phyloP scores from a whole-genome alignment of 2,888 invertebrate genomes.

The Griposia aprilina region DNA sequence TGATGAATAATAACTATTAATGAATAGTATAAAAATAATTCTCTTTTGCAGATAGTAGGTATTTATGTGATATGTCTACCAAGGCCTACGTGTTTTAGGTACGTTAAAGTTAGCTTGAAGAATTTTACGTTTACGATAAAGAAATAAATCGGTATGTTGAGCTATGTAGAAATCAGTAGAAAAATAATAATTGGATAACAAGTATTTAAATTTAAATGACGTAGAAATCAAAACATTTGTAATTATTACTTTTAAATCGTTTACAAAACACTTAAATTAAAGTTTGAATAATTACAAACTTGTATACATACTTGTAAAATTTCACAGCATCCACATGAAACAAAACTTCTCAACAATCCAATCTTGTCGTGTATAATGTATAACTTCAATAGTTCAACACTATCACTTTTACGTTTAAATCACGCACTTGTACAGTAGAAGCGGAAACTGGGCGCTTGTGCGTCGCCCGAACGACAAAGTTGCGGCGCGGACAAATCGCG shows the following conservation, averaged over 20 bases:
- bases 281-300: not conserved
- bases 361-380: constrained; percentile 3
- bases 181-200: not conserved
- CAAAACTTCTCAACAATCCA: constrained; percentile 41
- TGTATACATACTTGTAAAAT: constrained; percentile 51
- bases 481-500: constrained; percentile 63
- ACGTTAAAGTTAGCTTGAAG: constrained; percentile 15
- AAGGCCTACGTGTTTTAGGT: not conserved
- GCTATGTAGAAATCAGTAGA: not conserved
- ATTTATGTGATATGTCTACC: not conserved
- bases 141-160: not conserved
- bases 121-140: constrained; percentile 16
- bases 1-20: no score
- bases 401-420: constrained; percentile 47
- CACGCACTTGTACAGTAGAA: constrained; percentile 45
- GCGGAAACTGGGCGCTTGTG: constrained; percentile 46
- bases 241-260: not conserved
- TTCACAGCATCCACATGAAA: constrained; percentile 45
- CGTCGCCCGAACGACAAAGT: constrained; percentile 57
- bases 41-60: not conserved
- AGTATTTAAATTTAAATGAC: not conserved
- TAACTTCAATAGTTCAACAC: constrained; percentile 44
- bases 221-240: not conserved
- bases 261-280: not conserved
- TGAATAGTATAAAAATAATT: not conserved